Evolutionary conservation across 1,140 invertebrate species (phyloP).

Genomic region (Ceratina australensis): DNA sequence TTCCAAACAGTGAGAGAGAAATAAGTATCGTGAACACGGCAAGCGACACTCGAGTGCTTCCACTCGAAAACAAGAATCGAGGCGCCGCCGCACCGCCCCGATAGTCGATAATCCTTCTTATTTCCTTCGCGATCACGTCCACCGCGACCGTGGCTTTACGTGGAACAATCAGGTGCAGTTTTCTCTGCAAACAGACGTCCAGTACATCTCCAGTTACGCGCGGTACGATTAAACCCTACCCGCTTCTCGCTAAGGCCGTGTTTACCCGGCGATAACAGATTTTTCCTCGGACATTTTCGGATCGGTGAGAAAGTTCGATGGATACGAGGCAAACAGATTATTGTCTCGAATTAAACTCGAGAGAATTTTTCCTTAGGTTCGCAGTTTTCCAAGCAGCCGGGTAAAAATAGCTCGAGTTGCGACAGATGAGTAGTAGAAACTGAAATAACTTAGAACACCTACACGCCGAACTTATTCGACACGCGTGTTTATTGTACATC

Average conservation of each 20-base stretch:
- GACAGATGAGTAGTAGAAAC: too few relatives aligned
- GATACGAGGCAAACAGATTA: too few relatives aligned
- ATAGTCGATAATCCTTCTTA: neutral
- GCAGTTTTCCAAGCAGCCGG: too few relatives aligned
- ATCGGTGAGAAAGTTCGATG: too few relatives aligned
- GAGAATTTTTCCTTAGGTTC: too few relatives aligned
- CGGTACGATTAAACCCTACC: neutral
- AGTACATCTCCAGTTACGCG: neutral
- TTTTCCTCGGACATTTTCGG: neutral
- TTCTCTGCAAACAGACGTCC: constrained; percentile 11
- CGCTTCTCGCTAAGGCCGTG: neutral
- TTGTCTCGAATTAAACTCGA: too few relatives aligned
- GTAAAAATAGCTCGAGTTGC: too few relatives aligned
- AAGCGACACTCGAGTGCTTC: neutral
- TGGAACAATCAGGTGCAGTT: neutral
- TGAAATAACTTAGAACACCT: too few relatives aligned
- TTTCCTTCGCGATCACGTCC: neutral
- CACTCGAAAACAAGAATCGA: neutral
- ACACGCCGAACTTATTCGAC: too few relatives aligned
- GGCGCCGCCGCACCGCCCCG: neutral
- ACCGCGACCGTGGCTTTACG: neutral
- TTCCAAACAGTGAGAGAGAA: too few relatives aligned
- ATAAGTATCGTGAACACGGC: too few relatives aligned
- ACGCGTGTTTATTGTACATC: neutral
- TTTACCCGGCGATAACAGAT: neutral